phyloP scores from a whole-genome alignment of 2,888 invertebrate genomes.

The Hyalella azteca region DNA sequence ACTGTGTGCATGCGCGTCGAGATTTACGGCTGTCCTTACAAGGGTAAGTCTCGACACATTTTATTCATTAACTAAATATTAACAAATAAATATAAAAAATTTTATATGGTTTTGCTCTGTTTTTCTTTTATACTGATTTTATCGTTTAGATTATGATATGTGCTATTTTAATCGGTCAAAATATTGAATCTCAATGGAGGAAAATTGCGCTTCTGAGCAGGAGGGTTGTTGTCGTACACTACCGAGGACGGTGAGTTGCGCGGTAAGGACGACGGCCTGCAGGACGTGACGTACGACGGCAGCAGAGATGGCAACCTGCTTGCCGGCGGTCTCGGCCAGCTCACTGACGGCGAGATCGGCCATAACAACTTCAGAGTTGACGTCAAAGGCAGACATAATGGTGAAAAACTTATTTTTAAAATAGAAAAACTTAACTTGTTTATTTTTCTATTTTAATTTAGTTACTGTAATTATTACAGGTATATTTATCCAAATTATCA shows the following conservation, averaged over 20 bases:
- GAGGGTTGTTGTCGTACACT: slow-evolving; percentile 82
- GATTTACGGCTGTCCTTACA: slow-evolving; percentile 67
- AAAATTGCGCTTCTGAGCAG: too few species aligned
- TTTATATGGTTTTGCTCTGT: too few species aligned
- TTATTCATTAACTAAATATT: too few species aligned
- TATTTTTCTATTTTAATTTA: not conserved
- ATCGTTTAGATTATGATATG: too few species aligned
- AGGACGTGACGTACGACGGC: slow-evolving; percentile 75
- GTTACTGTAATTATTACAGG: too few species aligned
- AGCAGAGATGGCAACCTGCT: slow-evolving; percentile 64
- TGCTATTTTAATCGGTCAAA: too few species aligned
- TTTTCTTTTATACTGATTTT: too few species aligned
- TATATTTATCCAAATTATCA: too few species aligned
- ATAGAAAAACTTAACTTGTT: not conserved
- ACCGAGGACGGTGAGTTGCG: slow-evolving; percentile 87
- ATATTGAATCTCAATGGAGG: too few species aligned
- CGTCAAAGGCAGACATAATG: slow-evolving; percentile 64
- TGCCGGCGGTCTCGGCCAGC: slow-evolving; percentile 72
- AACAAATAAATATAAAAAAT: too few species aligned
- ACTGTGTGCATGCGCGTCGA: slow-evolving; percentile 68
- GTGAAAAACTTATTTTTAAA: too few species aligned
- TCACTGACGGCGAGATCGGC: slow-evolving; percentile 73
- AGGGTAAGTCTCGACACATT: too few species aligned
- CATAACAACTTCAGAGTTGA: slow-evolving; percentile 71
- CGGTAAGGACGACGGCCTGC: slow-evolving; percentile 70